Evolutionary conservation across 2,797 vertebrate species (phyloP).

Genomic region (Vireo griseus): DNA sequence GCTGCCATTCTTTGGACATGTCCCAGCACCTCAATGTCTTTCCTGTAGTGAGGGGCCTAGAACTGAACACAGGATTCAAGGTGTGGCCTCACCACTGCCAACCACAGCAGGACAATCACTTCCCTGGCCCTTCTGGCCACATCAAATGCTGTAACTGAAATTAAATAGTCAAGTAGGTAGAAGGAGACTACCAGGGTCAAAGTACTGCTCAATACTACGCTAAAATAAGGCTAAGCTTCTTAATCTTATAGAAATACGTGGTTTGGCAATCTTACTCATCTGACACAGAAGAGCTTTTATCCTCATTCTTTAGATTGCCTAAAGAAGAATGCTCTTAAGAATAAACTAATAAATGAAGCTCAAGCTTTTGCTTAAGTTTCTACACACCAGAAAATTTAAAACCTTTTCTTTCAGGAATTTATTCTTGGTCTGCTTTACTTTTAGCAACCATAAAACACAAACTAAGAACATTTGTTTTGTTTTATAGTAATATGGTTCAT

Average conservation of each 20-base stretch:
- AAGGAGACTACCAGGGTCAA: background rate
- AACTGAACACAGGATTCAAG: background rate
- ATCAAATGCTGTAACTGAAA: background rate
- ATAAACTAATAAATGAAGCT: background rate
- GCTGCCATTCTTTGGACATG: accelerated
- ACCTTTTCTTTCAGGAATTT: background rate
- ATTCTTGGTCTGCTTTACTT: background rate
- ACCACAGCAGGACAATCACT: background rate
- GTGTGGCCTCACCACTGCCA: background rate
- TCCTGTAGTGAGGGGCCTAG: background rate
- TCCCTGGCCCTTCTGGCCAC: background rate
- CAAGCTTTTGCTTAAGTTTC: background rate
- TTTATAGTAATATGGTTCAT: background rate
- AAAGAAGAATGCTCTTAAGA: background rate
- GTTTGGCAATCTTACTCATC: background rate
- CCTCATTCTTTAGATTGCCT: background rate
- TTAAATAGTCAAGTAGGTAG: background rate
- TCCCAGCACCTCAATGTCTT: background rate
- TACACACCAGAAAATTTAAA: background rate
- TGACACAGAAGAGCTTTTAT: background rate
- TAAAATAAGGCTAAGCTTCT: background rate
- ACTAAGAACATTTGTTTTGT: background rate
- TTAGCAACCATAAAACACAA: background rate
- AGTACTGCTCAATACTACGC: background rate
- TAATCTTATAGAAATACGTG: background rate